A percentile compares a stretch with the other conserved stretches of the same genome.
These are phyloP conservation scores for Margaritifera margaritifera DNA, from an alignment of 2,888 invertebrate genomes.

Conservation along the genomic window DNA sequence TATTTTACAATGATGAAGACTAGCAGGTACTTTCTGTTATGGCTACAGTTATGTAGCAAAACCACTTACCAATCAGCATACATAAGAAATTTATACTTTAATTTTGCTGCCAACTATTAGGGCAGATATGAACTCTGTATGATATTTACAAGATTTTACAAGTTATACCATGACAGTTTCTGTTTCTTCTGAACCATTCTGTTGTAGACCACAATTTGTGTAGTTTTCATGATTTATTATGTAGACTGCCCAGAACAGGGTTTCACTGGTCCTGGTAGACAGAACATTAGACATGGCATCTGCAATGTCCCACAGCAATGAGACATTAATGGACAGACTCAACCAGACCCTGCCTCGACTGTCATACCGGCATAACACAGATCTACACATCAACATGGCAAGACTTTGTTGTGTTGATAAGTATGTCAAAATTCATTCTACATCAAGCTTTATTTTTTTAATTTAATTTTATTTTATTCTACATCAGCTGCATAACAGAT, in stretches of 20 bases:
- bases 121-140: no score
- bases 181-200: no score
- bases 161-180: no score
- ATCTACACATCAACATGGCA: conserved; percentile 81
- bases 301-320: conserved; percentile 78
- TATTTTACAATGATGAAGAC: no score
- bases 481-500: not conserved
- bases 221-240: conserved; percentile 7
- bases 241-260: conserved; percentile 65
- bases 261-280: conserved; percentile 76
- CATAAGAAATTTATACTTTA: no score
- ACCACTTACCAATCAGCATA: no score
- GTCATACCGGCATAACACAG: conserved; percentile 78
- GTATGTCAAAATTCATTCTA: conserved; percentile 26
- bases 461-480: not conserved
- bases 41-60: no score
- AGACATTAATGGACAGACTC: conserved; percentile 77
- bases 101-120: no score
- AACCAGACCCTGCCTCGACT: conserved; percentile 77
- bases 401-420: conserved; percentile 74
- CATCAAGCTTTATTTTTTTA: not conserved
- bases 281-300: conserved; percentile 80
- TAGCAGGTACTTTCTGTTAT: no score
- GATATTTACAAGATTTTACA: no score
- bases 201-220: not conserved